Percentiles rank a stretch among this genome's conserved stretches.
These are phyloP conservation scores for Drosophila obscura DNA, from an alignment of 1,140 invertebrate species.

Conservation along the genomic window DNA sequence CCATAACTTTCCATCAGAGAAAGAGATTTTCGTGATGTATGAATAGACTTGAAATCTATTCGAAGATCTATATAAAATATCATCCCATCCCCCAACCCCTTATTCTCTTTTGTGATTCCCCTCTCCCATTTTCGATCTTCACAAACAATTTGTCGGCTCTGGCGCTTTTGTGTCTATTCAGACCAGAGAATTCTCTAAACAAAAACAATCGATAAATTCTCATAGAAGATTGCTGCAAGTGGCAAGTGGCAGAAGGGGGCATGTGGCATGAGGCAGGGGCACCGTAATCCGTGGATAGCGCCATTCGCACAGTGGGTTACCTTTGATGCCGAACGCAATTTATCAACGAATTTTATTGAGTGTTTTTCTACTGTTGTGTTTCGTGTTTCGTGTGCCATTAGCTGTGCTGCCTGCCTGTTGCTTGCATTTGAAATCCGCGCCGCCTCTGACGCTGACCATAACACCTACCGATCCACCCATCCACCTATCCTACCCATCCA, in stretches of 20 bases:
- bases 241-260: slow-evolving; percentile 23
- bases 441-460: slow-evolving; percentile 74
- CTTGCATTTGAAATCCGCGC: slow-evolving; percentile 77
- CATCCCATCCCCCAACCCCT: background rate
- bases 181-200: slow-evolving; percentile 65
- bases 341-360: slow-evolving; percentile 81
- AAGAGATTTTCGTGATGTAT: slow-evolving; percentile 24
- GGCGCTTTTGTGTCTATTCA: slow-evolving; percentile 79
- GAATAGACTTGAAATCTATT: slow-evolving; percentile 16
- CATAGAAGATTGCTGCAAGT: slow-evolving; percentile 78
- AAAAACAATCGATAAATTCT: slow-evolving; percentile 81
- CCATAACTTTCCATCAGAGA: slow-evolving; percentile 21
- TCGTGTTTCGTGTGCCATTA: no score
- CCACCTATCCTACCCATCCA: background rate
- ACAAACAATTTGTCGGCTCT: slow-evolving; percentile 39
- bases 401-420: slow-evolving; percentile 8
- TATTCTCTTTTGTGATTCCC: background rate
- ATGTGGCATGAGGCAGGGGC: background rate
- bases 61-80: slow-evolving; percentile 11
- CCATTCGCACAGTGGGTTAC: slow-evolving; percentile 75
- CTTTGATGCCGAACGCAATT: slow-evolving; percentile 78
- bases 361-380: slow-evolving; percentile 47
- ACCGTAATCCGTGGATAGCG: slow-evolving; percentile 35
- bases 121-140: background rate
- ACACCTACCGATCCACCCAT: slow-evolving; percentile 42